These are phyloP conservation scores for Laothoe populi DNA, from an alignment of 2,888 invertebrate species.

Conservation along the genomic window DNA sequence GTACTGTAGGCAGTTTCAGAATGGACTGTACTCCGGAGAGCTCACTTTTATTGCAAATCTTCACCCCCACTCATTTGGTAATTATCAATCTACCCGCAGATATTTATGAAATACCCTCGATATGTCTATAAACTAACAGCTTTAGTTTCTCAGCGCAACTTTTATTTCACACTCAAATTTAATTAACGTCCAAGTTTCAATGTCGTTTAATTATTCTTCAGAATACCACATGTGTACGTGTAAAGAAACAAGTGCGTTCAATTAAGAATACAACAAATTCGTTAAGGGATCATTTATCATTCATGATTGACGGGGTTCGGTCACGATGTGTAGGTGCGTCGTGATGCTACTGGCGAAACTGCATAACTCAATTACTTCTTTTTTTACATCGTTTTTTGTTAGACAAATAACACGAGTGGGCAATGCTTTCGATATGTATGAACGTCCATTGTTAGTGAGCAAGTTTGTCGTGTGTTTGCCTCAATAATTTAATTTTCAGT, in stretches of 20 bases:
- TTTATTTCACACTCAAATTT: constrained; percentile 5
- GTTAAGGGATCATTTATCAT: constrained; percentile 72
- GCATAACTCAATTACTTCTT: constrained; percentile 58
- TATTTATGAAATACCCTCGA: no score
- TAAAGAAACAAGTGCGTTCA: constrained; percentile 61
- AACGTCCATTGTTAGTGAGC: constrained; percentile 39
- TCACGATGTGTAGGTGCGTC: constrained; percentile 34
- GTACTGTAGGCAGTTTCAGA: no score
- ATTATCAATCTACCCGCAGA: no score
- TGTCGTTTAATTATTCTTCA: constrained; percentile 29
- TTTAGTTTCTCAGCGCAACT: no score
- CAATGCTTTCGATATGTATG: constrained; percentile 46
- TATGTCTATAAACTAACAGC: no score
- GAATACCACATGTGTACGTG: constrained; percentile 28
- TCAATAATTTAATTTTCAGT: neutral
- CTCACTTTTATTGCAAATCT: no score
- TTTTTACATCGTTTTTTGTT: constrained; percentile 57
- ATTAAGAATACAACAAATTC: constrained; percentile 72
- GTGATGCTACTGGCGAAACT: constrained; percentile 66
- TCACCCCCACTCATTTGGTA: no score
- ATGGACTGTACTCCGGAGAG: no score
- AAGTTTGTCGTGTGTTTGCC: constrained; percentile 27
- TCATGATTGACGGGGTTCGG: constrained; percentile 66
- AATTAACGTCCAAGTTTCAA: constrained; percentile 30
- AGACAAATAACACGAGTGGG: constrained; percentile 54